phyloP scores from a whole-genome alignment of 2,113 vertebrate genomes.

The Tyto alba region DNA sequence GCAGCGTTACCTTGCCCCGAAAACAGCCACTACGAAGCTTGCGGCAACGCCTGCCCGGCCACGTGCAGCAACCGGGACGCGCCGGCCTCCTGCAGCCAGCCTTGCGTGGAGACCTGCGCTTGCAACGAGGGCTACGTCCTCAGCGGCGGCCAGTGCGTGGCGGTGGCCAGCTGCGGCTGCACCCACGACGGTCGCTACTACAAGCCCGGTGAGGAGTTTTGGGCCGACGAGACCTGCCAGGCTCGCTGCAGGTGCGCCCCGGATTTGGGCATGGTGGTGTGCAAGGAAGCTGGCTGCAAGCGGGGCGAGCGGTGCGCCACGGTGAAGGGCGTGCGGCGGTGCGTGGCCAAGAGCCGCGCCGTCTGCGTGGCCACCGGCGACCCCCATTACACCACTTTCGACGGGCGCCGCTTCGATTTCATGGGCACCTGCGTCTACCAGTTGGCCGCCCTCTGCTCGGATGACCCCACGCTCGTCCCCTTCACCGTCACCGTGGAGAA shows the following conservation, averaged over 20 bases:
- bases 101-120: neutral
- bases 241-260: neutral
- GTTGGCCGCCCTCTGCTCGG: neutral
- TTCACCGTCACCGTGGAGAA: slow-evolving; percentile 75
- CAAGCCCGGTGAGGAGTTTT: neutral
- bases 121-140: neutral
- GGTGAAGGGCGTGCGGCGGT: slow-evolving; percentile 57
- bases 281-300: neutral
- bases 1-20: slow-evolving; percentile 53
- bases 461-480: slow-evolving; percentile 50
- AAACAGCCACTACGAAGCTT: slow-evolving; percentile 73
- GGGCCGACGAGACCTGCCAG: neutral
- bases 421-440: slow-evolving; percentile 78
- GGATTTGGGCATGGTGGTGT: neutral
- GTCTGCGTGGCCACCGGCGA: slow-evolving; percentile 67
- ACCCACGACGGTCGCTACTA: neutral
- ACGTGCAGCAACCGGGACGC: slow-evolving; percentile 12
- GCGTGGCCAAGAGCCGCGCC: slow-evolving; percentile 20
- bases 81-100: neutral
- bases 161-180: neutral
- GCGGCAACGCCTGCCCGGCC: slow-evolving; percentile 57
- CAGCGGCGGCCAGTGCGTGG: neutral
- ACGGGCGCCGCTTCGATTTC: slow-evolving; percentile 73
- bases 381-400: slow-evolving; percentile 79
- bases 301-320: slow-evolving; percentile 49